Conservation (phyloP, 2,113 vertebrate genomes). For the Pomatostomus ruficeps region DNA sequence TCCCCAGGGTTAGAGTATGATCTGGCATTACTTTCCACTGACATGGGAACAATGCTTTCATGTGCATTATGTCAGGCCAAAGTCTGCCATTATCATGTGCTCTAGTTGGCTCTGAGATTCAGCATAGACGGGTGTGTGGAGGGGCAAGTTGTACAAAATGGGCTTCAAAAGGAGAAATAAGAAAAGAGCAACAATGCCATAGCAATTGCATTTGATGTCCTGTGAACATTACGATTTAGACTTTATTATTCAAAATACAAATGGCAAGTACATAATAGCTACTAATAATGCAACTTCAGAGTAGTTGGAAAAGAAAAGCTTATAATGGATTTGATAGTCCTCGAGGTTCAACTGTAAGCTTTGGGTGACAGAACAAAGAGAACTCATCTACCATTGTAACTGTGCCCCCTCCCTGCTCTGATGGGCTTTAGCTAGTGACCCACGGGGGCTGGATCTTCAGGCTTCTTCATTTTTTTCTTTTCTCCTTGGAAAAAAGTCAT, state of each 20-base stretch:
- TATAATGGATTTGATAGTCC: not conserved
- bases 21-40: not conserved
- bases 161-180: not conserved
- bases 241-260: not conserved
- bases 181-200: not conserved
- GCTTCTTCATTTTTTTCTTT: not conserved
- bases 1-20: not conserved
- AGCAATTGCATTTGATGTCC: not conserved
- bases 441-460: not conserved
- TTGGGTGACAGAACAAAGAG: not conserved
- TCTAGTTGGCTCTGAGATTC: not conserved
- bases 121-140: not conserved
- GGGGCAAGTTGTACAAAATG: not conserved
- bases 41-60: not conserved
- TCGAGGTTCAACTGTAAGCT: not conserved
- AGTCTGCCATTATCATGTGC: not conserved
- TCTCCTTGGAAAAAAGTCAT: not conserved
- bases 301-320: not conserved
- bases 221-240: not conserved
- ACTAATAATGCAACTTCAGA: not conserved
- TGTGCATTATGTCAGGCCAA: not conserved
- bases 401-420: not conserved
- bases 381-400: not conserved
- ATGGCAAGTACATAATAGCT: not conserved
- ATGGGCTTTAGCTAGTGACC: not conserved